These are phyloP conservation scores for Syngnathus rostellatus DNA, from an alignment of 2,797 vertebrate genomes.

Conservation along the genomic window DNA sequence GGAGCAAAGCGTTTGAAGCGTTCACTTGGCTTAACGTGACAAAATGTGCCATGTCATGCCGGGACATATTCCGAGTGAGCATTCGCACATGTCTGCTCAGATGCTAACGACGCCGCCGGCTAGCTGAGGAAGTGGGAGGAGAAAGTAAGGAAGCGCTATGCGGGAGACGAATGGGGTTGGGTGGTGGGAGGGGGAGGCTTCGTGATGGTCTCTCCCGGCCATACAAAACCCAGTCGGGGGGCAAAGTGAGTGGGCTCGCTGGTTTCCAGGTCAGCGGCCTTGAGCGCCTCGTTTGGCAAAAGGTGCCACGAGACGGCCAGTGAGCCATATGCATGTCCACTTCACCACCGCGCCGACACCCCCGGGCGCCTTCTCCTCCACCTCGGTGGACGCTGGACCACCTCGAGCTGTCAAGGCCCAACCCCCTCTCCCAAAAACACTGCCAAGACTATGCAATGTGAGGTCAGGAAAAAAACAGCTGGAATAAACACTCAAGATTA, in stretches of 20 bases:
- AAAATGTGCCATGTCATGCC: slow-evolving; percentile 44
- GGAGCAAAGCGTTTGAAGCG: slow-evolving; percentile 29
- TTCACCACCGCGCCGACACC: slow-evolving; percentile 27
- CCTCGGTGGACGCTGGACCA: slow-evolving; percentile 49
- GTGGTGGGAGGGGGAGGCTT: slow-evolving; percentile 9
- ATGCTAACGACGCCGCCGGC: slow-evolving; percentile 43
- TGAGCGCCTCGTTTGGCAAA: slow-evolving; percentile 68
- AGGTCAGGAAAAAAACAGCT: background rate
- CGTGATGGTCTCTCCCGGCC: slow-evolving; percentile 42
- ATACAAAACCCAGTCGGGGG: slow-evolving; percentile 52
- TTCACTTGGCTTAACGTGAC: slow-evolving; percentile 29
- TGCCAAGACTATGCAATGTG: background rate
- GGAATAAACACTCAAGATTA: background rate
- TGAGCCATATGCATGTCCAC: slow-evolving; percentile 63
- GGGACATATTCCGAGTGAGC: slow-evolving; percentile 41
- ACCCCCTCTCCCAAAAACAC: background rate
- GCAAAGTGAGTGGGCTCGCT: slow-evolving; percentile 61
- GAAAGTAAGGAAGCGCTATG: background rate
- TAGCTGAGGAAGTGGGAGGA: slow-evolving; percentile 30
- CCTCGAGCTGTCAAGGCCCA: slow-evolving; percentile 51
- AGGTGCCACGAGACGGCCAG: slow-evolving; percentile 61
- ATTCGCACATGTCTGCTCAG: slow-evolving; percentile 27
- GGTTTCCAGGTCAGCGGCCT: slow-evolving; percentile 75
- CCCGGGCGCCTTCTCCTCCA: slow-evolving; percentile 44
- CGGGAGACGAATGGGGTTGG: background rate